Conservation (phyloP, 2,113 vertebrate species). For the Cebus imitator region DNA sequence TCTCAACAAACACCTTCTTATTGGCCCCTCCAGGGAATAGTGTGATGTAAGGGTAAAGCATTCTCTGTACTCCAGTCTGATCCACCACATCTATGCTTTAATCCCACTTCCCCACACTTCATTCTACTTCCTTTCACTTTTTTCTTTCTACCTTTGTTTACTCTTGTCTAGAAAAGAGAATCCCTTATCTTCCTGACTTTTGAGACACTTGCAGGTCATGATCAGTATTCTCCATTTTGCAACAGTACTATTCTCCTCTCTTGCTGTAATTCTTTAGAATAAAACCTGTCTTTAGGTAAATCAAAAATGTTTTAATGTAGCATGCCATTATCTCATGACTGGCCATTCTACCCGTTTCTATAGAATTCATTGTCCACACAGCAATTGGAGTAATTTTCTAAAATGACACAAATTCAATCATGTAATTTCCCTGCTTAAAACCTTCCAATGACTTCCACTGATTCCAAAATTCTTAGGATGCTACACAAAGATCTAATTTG, state of each 20-base stretch:
- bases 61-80: not conserved
- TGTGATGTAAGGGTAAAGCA: not conserved
- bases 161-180: not conserved
- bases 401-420: not conserved
- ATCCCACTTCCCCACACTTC: not conserved
- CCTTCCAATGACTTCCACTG: not conserved
- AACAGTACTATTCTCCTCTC: not conserved
- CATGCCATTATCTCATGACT: not conserved
- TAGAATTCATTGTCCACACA: not conserved
- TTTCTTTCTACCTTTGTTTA: not conserved
- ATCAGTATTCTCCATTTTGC: not conserved
- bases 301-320: not conserved
- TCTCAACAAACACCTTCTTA: not conserved
- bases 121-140: not conserved
- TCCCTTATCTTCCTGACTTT: not conserved
- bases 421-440: not conserved
- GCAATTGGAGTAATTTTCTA: not conserved
- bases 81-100: not conserved
- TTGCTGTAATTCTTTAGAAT: not conserved
- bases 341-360: not conserved
- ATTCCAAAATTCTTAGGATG: not conserved
- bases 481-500: not conserved
- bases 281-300: not conserved
- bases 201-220: not conserved
- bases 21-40: not conserved